phyloP scores from a whole-genome alignment of 1,140 invertebrate genomes.

The Spodoptera frugiperda region DNA sequence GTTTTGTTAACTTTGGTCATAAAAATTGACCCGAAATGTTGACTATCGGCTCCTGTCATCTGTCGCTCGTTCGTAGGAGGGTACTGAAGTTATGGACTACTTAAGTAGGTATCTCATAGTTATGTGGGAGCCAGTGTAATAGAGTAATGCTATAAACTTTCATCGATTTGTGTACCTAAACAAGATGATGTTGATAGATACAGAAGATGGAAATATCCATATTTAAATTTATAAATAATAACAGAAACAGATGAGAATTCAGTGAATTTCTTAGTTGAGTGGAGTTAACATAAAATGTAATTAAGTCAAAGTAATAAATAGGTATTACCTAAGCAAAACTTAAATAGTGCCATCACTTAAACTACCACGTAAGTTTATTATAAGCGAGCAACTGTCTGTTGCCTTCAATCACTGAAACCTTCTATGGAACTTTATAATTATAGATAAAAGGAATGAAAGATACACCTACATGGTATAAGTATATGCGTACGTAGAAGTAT shows the following conservation, averaged over 20 bases:
- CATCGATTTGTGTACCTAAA: not conserved
- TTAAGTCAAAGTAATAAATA: too few relatives aligned
- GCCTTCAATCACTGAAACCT: not conserved
- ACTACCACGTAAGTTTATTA: too few relatives aligned
- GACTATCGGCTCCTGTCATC: constrained; percentile 35
- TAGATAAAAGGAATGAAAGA: not conserved
- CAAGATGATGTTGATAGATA: not conserved
- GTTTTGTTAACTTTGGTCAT: constrained; percentile 34
- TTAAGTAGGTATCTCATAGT: not conserved
- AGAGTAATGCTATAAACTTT: not conserved
- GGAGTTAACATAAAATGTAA: too few relatives aligned
- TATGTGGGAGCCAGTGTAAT: constrained; percentile 5
- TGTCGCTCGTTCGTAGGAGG: constrained; percentile 12
- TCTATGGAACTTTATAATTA: constrained; percentile 22
- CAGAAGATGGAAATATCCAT: too few relatives aligned
- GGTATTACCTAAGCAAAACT: too few relatives aligned
- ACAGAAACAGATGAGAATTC: too few relatives aligned
- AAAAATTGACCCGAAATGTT: constrained; percentile 35
- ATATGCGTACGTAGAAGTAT: constrained; percentile 8
- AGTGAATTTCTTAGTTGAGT: too few relatives aligned
- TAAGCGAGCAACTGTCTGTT: too few relatives aligned
- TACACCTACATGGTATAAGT: constrained; percentile 1
- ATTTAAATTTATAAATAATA: too few relatives aligned
- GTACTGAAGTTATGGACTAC: constrained; percentile 5
- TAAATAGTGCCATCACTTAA: too few relatives aligned